Conservation (phyloP, 2,888 invertebrate genomes). For the Drosophila fulvimacula region DNA sequence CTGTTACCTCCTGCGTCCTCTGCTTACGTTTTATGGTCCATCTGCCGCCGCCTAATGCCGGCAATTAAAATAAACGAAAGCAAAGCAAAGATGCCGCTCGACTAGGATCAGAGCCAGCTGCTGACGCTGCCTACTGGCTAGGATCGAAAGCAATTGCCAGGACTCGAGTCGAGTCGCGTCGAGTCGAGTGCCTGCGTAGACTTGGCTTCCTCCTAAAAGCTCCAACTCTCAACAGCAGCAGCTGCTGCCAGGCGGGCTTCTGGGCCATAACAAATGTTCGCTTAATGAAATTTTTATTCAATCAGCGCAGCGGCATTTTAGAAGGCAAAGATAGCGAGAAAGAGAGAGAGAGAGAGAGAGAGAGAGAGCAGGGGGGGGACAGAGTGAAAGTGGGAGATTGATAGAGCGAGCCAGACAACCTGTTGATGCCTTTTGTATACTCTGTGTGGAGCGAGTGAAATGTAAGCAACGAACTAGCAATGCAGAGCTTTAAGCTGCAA, state of each 20-base stretch:
- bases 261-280: conserved; percentile 60
- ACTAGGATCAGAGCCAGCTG: conserved; percentile 10
- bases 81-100: conserved; percentile 26
- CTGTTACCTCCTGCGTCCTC: neutral
- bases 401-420: conserved; percentile 31
- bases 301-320: conserved; percentile 55
- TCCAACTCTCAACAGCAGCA: conserved; percentile 13
- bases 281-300: conserved; percentile 79
- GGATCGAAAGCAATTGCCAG: conserved; percentile 17
- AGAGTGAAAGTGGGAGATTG: neutral
- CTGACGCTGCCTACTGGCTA: conserved; percentile 2
- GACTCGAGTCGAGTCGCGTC: conserved; percentile 9
- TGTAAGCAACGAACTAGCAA: neutral
- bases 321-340: neutral
- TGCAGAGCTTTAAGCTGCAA: neutral
- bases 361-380: neutral
- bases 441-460: neutral
- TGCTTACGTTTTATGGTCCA: conserved; percentile 69
- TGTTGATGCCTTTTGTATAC: conserved; percentile 34
- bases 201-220: neutral
- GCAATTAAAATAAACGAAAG: conserved; percentile 78
- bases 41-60: conserved; percentile 73
- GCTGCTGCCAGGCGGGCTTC: conserved; percentile 26
- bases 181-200: neutral
- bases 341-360: neutral